phyloP scores from a whole-genome alignment of 2,888 invertebrate genomes.

The Conchocele bisecta region DNA sequence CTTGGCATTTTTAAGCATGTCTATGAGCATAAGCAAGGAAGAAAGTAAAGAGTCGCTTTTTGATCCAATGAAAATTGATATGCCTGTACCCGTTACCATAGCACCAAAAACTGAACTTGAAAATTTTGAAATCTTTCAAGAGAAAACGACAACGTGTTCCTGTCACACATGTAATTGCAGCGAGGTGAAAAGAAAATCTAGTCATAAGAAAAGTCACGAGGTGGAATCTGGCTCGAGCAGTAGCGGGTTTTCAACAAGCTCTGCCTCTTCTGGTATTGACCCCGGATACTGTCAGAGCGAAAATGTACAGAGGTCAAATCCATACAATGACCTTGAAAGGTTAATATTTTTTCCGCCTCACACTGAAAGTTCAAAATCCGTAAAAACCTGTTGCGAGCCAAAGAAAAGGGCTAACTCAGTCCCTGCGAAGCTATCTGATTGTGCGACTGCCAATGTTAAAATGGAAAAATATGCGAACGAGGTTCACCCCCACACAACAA shows the following conservation, averaged over 20 bases:
- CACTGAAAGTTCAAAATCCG: constrained; percentile 56
- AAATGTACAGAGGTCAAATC: constrained; percentile 59
- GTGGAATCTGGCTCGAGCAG: constrained; percentile 68
- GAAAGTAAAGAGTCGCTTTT: constrained; percentile 67
- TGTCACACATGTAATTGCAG: constrained; percentile 27
- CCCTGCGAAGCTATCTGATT: constrained; percentile 41
- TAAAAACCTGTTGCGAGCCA: constrained; percentile 39
- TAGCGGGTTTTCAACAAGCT: constrained; percentile 71
- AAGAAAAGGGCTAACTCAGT: constrained; percentile 47
- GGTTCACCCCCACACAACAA: constrained; percentile 49
- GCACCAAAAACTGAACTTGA: constrained; percentile 57
- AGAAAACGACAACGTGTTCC: constrained; percentile 48
- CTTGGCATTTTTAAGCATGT: constrained; percentile 67
- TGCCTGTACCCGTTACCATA: constrained; percentile 62
- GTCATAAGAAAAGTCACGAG: constrained; percentile 4
- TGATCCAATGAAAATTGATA: constrained; percentile 66
- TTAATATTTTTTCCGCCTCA: constrained; percentile 76
- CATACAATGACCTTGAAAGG: constrained; percentile 68
- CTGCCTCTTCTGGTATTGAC: constrained; percentile 72
- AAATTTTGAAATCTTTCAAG: constrained; percentile 51
- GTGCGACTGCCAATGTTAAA: constrained; percentile 38
- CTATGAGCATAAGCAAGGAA: constrained; percentile 42
- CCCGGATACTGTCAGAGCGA: constrained; percentile 60
- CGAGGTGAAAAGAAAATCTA: constrained; percentile 3
- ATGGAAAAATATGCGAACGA: constrained; percentile 64